Base-by-base conservation (phyloP, 2,113 vertebrate species). In the Jacana jacana region DNA sequence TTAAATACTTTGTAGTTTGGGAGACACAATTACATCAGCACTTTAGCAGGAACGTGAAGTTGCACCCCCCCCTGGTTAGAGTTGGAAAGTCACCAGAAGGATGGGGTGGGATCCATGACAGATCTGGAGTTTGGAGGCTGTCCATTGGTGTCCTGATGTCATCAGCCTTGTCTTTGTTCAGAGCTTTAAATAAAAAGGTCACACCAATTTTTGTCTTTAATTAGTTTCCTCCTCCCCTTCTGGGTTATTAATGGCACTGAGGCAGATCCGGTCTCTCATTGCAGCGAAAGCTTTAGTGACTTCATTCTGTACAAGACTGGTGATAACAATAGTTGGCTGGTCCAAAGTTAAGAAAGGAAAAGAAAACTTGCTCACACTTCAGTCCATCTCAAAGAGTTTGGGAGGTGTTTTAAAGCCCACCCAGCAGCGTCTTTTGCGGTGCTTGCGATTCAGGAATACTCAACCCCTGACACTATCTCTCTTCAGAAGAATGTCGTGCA, bases 381-480 rank as follows among this genome's bases (percentile, higher is more conserved):
- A 51, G 68, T 52, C n/a, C 78, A 1, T 30, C 40, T 23, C 42
- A n/a, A 79, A 31, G 23, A 65, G 44, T 76, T 79, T 39, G 39
- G 70, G 25, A 28, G 61, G 71, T 72, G 15, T 93, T 86, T 86
- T 54, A 73, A 57, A 94, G 61, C 42, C 49, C 63, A 9, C 63
- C 40, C 42, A 86, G 71, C 65, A 88, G 28, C 7, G 7, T 24
- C 63, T 71, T 72, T 79, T 89, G 49, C 84, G 60, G 65, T 51
- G 86, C 51, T 76, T 51, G 24, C 5, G 2, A 30, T 57, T 79
- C 57, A 7, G 28, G 75, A 64, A 35, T 70, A 27, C 52, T 95
- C 96, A 92, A 95, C 80, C 88, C 57, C 55, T 95, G 78, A 69
- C 85, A 69, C 73, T 88, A 77, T 22, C 66, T 72, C 73, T 92